These are phyloP conservation scores for Spisula subtruncata DNA, from an alignment of 2,888 invertebrate genomes.

Conservation along the genomic window DNA sequence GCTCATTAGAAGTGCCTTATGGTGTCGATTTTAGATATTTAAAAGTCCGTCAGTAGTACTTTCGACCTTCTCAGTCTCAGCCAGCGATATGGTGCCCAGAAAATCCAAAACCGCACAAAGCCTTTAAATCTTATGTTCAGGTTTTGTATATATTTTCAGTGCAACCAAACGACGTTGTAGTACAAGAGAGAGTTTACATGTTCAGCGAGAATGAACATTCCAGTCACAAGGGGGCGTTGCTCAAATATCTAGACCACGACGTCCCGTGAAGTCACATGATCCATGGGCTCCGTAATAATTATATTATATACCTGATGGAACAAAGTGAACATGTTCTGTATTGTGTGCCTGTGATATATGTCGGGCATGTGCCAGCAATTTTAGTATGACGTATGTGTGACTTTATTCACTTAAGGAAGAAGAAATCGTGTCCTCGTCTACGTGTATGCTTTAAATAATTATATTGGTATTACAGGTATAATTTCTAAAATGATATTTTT, in stretches of 20 bases:
- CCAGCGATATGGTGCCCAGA: too few species aligned
- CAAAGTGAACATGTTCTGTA: not conserved
- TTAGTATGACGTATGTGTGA: not conserved
- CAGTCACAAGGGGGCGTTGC: not conserved
- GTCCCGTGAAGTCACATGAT: not conserved
- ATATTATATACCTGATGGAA: not conserved
- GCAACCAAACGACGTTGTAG: not conserved
- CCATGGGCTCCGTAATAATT: not conserved
- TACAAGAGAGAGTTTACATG: not conserved
- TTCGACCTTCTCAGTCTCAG: too few species aligned
- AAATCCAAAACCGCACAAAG: too few species aligned
- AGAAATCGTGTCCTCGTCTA: not conserved
- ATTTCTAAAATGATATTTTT: too few species aligned
- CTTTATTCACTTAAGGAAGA: not conserved
- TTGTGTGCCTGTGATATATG: not conserved
- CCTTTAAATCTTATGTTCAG: too few species aligned
- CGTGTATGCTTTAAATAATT: not conserved
- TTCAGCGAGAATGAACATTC: not conserved
- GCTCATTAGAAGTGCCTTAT: too few species aligned
- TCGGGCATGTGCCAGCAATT: not conserved
- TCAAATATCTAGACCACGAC: slow-evolving; percentile 9
- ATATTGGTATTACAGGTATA: not conserved
- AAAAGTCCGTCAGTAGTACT: too few species aligned
- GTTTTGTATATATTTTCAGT: not conserved
- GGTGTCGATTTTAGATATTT: too few species aligned